These are phyloP conservation scores for Caenorhabditis sp. DNA, from an alignment of 2,888 invertebrate genomes.

Conservation along the genomic window DNA sequence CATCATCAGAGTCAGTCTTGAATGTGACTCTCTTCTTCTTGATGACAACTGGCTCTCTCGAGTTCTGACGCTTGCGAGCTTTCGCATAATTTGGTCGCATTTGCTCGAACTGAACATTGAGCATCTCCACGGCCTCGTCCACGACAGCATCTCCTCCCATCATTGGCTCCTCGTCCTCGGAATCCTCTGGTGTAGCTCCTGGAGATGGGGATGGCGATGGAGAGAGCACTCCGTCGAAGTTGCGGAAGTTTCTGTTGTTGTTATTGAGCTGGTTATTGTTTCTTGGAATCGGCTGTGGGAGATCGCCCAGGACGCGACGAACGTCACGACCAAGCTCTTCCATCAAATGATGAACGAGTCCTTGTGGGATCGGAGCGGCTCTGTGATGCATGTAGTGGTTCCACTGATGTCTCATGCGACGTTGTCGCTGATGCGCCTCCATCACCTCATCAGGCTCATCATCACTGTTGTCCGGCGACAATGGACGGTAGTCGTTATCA, in stretches of 20 bases:
- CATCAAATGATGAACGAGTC: conserved; percentile 12
- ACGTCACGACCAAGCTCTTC: conserved; percentile 1
- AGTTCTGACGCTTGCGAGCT: conserved; percentile 40
- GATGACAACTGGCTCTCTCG: not conserved
- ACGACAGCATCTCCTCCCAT: not conserved
- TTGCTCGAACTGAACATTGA: conserved; percentile 32
- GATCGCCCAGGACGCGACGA: too few relatives aligned
- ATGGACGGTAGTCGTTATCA: conserved; percentile 7
- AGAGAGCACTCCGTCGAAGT: conserved; percentile 44
- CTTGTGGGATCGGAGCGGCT: conserved; percentile 17
- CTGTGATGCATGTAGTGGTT: conserved; percentile 21
- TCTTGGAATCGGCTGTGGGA: too few relatives aligned
- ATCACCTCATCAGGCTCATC: conserved; percentile 14
- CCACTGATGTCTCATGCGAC: conserved; percentile 9
- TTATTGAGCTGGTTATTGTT: conserved; percentile 13
- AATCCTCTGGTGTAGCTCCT: conserved; percentile 15
- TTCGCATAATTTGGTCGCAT: conserved; percentile 33
- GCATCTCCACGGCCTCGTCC: conserved; percentile 29
- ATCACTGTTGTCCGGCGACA: conserved; percentile 47
- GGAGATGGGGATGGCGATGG: conserved; percentile 48
- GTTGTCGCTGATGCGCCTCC: not conserved
- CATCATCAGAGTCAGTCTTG: conserved; percentile 34
- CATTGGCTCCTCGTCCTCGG: conserved; percentile 17
- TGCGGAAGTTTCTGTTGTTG: conserved; percentile 37
- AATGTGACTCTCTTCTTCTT: conserved; percentile 52